Base-by-base conservation (phyloP, 2,797 vertebrate species). In the Coregonus sp. region DNA sequence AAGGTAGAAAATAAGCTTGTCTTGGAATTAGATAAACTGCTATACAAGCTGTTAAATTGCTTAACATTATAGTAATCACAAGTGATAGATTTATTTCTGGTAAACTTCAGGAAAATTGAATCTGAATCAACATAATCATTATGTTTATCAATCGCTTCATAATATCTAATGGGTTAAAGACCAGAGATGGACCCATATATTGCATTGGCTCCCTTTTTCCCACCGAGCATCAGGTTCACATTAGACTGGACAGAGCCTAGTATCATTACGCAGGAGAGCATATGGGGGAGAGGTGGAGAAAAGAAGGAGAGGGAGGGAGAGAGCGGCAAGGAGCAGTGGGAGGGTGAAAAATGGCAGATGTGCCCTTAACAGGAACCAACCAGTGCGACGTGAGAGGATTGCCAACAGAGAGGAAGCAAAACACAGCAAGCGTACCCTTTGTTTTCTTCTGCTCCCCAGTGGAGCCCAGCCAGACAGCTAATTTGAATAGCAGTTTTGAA, bases 281-380 rank as follows among this genome's bases (percentile, higher is more conserved):
- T 77, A 73, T 37, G 18, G 7, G 52, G 51, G 29, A 74, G 20
- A 52, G 67, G 70, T 35, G 67, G 54, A 9, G 20, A 12, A 6
- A 33, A 31, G 29, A 69, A 73, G 33, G 31, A 61, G 11, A 70
- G 20, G 12, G 78, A 47, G 65, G 16, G 4, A 18, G 37, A 29
- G n/a, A 78, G 63, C 61, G 50, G 74, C 73, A 73, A 50, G 72
- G 50, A n/a, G 16, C 54, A 50, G 15, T 37, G 51, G 40, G 74
- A 67, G 52, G 50, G 83, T 86, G 79, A 84, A 80, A 84, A 80
- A 84, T 74, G 81, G 79, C 86, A 85, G 86, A 87, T 86, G 82
- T 83, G 80, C 82, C 80, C 83, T 82, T 81, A 83, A 78, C 76
- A 75, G 78, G 82, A 79, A 81, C 75, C 77, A 77, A 80, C 75